Base-by-base conservation (phyloP, 2,888 invertebrate species). In the Bellardia pandia region DNA sequence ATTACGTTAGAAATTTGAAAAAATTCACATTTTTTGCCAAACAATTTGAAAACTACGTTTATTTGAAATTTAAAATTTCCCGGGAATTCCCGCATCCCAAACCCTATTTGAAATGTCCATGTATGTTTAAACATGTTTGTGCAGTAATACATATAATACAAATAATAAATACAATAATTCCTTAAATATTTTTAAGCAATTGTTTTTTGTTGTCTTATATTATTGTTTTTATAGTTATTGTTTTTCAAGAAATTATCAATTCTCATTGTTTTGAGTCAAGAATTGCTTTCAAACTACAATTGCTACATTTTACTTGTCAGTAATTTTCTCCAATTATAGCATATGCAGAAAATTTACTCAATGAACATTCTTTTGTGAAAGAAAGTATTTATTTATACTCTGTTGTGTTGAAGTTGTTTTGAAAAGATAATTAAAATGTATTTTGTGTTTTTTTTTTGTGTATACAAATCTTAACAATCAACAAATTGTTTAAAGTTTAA, bases 341-440 rank as follows among this genome's bases (percentile, higher is more conserved):
- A 5, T 51, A 23, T 69, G 42, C 4, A 66, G 60, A 77, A 77
- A 77, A 72, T 72, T 72, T 58, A 72, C 53, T 71, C 40, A 56
- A 71, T 77, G 16, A 13, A 72, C 66, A 71, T 71, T 64, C 77
- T 77, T 77, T 83, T 84, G 77, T 77, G 14, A 37, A 64, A 6
- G 40, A 71, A 83, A 83, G n/a, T 58, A 83, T 74, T 74, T 72
- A 0, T 76, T 51, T 33, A 53, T 42, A 23, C 8, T 56, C 2
- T 69, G 7, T 33, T 23, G 3, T 71, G 30, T 40, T 83, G 42
- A 62, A 58, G 33, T 42, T 68, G 23, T 13, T 30, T 76, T 14
- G 53, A 76, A 71, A 71, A 56, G 45, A 77, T 77, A 77, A 83
- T 69, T 83, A 77, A 83, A 71, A 71, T 51, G 30, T 40, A 5